These are phyloP conservation scores for Protonibea diacanthus DNA, from an alignment of 2,797 vertebrate genomes.

Conservation along the genomic window DNA sequence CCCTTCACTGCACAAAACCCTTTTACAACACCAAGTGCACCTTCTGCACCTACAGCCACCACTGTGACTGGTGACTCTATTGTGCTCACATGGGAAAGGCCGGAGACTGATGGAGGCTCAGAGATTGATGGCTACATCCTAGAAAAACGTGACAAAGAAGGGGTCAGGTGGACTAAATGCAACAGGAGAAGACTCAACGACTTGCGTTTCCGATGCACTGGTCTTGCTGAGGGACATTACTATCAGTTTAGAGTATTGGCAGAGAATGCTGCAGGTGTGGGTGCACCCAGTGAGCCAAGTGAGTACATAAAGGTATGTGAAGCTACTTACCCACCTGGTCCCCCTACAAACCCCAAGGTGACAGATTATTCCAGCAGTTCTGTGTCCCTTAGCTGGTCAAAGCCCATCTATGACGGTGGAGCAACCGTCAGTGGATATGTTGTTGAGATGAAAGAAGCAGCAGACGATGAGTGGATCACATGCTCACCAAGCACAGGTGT, in stretches of 20 bases:
- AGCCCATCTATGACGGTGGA: constrained; percentile 97
- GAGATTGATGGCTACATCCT: constrained; percentile 94
- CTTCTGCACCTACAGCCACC: constrained; percentile 90
- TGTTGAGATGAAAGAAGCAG: constrained; percentile 92
- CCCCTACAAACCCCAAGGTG: constrained; percentile 94
- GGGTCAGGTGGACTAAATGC: constrained; percentile 96
- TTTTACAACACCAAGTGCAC: constrained; percentile 92
- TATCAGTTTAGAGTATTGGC: constrained; percentile 98
- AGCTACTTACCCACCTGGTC: constrained; percentile 93
- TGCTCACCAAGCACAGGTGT: constrained; percentile 91
- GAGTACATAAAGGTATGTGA: constrained; percentile 94
- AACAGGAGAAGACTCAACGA: constrained; percentile 95
- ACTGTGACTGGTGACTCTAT: constrained; percentile 92
- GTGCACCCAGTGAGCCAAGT: constrained; percentile 91
- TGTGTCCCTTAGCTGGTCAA: constrained; percentile 94
- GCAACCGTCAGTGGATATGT: constrained; percentile 91
- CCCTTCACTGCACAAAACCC: constrained; percentile 93
- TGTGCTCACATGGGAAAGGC: constrained; percentile 95
- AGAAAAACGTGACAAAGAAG: constrained; percentile 98
- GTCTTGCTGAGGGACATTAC: constrained; percentile 90
- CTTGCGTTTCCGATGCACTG: constrained; percentile 94
- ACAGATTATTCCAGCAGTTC: constrained; percentile 91
- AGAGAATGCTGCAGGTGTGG: constrained; percentile 95
- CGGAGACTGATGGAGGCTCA: constrained; percentile 94
- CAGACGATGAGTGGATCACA: constrained; percentile 91